Percentiles rank a stretch among this genome's conserved stretches.
Evolutionary conservation across 2,113 vertebrate genomes (phyloP).

Genomic region (Sardina pilchardus): DNA sequence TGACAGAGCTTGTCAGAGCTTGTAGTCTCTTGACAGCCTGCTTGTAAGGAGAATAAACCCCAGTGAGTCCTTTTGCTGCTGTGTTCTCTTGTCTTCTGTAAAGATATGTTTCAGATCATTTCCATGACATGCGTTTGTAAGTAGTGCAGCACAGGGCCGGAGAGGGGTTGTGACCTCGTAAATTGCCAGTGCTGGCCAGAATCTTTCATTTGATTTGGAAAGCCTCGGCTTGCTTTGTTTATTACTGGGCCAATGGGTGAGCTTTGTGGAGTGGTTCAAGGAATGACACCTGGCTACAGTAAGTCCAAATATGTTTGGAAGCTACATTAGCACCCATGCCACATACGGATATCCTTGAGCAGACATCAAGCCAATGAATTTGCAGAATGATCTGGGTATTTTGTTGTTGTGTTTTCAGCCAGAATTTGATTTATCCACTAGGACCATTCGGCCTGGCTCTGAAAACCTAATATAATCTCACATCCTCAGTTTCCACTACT

Average conservation of each 20-base stretch:
- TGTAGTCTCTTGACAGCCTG: too few relatives aligned
- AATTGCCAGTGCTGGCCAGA: background rate
- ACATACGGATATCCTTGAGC: background rate
- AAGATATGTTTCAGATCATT: too few relatives aligned
- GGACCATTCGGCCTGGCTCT: background rate
- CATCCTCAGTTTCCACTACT: background rate
- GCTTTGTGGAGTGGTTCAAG: background rate
- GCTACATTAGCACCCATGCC: background rate
- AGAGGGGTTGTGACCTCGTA: background rate
- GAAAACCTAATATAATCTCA: background rate
- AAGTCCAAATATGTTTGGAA: background rate
- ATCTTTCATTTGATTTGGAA: background rate
- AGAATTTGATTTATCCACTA: background rate
- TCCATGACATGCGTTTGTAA: background rate
- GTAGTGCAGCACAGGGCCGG: background rate
- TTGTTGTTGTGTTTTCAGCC: too few relatives aligned
- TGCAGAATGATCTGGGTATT: too few relatives aligned
- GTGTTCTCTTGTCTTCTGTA: too few relatives aligned
- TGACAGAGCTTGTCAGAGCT: too few relatives aligned
- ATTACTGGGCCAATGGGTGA: background rate
- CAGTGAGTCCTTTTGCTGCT: too few relatives aligned
- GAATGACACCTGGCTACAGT: slow-evolving; percentile 6
- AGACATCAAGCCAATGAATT: background rate
- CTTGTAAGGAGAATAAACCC: too few relatives aligned
- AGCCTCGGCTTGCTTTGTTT: background rate